phyloP scores from a whole-genome alignment of 2,888 invertebrate genomes.

The Nomada hirtipes region DNA sequence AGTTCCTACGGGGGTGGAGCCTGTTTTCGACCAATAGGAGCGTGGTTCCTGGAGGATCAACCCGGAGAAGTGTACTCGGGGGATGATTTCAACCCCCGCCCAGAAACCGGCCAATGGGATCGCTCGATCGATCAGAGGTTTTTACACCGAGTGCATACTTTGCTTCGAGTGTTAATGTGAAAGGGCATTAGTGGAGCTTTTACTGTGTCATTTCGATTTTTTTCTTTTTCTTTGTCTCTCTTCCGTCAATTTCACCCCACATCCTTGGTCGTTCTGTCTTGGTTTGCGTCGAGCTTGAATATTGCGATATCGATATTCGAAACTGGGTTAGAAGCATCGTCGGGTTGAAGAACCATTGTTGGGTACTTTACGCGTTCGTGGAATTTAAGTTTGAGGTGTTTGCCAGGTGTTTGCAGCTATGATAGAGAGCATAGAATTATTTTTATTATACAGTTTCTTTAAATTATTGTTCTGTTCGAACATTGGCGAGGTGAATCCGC shows the following conservation, averaged over 20 bases:
- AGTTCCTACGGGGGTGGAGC: conserved; percentile 70
- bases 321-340: conserved; percentile 68
- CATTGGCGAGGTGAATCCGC: no score
- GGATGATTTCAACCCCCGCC: conserved; percentile 66
- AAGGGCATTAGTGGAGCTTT: conserved; percentile 82
- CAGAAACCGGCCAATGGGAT: conserved; percentile 74
- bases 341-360: conserved; percentile 31
- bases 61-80: conserved; percentile 39
- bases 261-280: conserved; percentile 34
- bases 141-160: conserved; percentile 81
- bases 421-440: no score
- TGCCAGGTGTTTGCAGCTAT: no score
- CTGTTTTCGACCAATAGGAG: conserved; percentile 61
- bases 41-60: conserved; percentile 40
- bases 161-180: conserved; percentile 83
- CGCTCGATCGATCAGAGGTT: conserved; percentile 81
- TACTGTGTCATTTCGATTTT: conserved; percentile 79
- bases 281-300: background rate
- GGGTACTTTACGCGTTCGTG: background rate
- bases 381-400: background rate
- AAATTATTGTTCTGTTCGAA: no score
- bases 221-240: conserved; percentile 48
- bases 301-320: conserved; percentile 59
- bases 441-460: no score
- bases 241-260: conserved; percentile 33